phyloP scores from a whole-genome alignment of 2,113 vertebrate genomes.

The Phaethornis superciliosus region DNA sequence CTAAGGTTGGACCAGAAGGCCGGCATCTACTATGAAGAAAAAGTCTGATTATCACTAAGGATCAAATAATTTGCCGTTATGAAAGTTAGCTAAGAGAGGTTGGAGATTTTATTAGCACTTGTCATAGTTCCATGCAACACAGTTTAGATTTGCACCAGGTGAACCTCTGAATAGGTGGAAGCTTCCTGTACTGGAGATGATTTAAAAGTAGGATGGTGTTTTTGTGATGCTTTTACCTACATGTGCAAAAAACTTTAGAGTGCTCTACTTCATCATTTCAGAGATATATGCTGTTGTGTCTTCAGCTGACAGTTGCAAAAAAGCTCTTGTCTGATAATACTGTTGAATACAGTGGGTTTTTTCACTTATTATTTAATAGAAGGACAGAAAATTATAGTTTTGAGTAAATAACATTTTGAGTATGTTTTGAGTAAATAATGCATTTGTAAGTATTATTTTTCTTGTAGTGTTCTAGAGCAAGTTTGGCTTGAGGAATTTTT shows the following conservation, averaged over 20 bases:
- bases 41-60: not conserved
- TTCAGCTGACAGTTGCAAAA: not conserved
- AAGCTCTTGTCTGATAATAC: not conserved
- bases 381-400: not conserved
- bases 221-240: not conserved
- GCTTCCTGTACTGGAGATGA: not conserved
- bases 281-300: not conserved
- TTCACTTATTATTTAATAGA: not conserved
- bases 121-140: not conserved
- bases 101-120: not conserved
- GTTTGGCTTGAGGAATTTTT: not conserved
- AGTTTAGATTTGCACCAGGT: not conserved
- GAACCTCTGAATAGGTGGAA: conserved; percentile 4
- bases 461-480: not conserved
- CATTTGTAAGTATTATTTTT: not conserved
- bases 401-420: not conserved
- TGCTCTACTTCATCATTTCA: not conserved
- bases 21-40: not conserved
- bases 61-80: not conserved
- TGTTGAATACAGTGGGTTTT: not conserved
- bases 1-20: not conserved
- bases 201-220: not conserved
- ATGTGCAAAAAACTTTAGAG: not conserved
- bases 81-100: not conserved
- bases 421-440: not conserved